These are phyloP conservation scores for Crossocerus cetratus DNA, from an alignment of 2,888 invertebrate species.

Conservation along the genomic window DNA sequence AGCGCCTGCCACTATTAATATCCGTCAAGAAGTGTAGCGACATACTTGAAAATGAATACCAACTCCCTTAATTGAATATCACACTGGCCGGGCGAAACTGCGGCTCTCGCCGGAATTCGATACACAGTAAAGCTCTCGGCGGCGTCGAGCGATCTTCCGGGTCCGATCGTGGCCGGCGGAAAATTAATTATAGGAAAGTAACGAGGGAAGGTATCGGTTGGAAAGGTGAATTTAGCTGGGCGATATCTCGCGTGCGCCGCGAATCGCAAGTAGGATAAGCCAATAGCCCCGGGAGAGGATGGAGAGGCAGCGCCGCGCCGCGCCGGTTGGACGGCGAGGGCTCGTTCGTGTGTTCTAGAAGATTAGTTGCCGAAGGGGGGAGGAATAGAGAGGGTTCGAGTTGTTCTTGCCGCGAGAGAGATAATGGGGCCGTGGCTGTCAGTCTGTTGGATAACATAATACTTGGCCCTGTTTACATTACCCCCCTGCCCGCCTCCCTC, in stretches of 20 bases:
- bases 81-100: no score
- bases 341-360: conserved; percentile 60
- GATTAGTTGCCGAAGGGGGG: conserved; percentile 65
- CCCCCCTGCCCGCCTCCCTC: conserved; percentile 40
- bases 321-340: conserved; percentile 14
- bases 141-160: no score
- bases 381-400: conserved; percentile 45
- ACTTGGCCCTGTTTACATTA: conserved; percentile 68
- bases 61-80: background rate
- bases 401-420: conserved; percentile 65
- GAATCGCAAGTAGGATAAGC: conserved; percentile 55
- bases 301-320: conserved; percentile 13
- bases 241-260: conserved; percentile 46
- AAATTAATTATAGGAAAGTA: conserved; percentile 37
- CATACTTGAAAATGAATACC: background rate
- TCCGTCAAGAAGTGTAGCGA: background rate
- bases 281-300: conserved; percentile 48
- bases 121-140: no score
- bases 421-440: conserved; percentile 65
- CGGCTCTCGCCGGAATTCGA: no score
- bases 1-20: background rate
- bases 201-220: conserved; percentile 20
- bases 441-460: conserved; percentile 68
- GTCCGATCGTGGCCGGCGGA: background rate
- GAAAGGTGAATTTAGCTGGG: conserved; percentile 26